Evolutionary conservation across 2,888 invertebrate genomes (phyloP).

Genomic region (Saturnia pavonia): DNA sequence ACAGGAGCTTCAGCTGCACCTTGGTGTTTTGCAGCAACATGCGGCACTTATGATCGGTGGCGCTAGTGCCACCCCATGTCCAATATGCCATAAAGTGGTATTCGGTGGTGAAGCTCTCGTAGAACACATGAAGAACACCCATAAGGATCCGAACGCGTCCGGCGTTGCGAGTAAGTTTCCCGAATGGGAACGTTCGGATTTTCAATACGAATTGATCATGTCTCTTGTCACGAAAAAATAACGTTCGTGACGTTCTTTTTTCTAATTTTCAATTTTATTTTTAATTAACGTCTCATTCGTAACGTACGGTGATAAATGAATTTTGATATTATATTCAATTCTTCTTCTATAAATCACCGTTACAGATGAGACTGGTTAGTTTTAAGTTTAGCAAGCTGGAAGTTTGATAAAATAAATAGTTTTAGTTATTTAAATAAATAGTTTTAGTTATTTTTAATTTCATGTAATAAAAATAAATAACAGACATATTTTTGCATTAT

Average conservation of each 20-base stretch:
- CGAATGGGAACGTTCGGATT: constrained; percentile 43
- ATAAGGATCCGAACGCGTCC: constrained; percentile 95
- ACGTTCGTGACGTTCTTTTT: constrained; percentile 35
- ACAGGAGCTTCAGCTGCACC: constrained; percentile 94
- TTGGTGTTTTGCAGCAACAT: constrained; percentile 98
- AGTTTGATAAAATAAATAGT: constrained; percentile 54
- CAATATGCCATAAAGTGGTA: constrained; percentile 96
- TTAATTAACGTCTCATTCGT: constrained; percentile 40
- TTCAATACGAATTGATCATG: constrained; percentile 28
- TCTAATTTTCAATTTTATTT: constrained; percentile 35
- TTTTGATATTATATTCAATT: constrained; percentile 13
- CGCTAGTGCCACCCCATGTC: constrained; percentile 95
- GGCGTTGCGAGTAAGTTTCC: constrained; percentile 93
- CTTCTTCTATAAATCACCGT: constrained; percentile 15
- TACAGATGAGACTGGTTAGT: constrained; percentile 69
- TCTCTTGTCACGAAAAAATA: constrained; percentile 31
- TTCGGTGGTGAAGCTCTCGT: constrained; percentile 95
- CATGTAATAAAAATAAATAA: constrained; percentile 31
- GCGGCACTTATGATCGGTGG: constrained; percentile 95
- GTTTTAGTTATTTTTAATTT: constrained; percentile 29
- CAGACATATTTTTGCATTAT: constrained; percentile 52
- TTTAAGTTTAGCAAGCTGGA: constrained; percentile 72
- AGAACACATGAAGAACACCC: constrained; percentile 97
- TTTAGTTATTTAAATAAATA: constrained; percentile 27
- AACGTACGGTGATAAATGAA: constrained; percentile 28